Base-by-base conservation (phyloP, 2,888 invertebrate species). In the Drosophila barbarae region DNA sequence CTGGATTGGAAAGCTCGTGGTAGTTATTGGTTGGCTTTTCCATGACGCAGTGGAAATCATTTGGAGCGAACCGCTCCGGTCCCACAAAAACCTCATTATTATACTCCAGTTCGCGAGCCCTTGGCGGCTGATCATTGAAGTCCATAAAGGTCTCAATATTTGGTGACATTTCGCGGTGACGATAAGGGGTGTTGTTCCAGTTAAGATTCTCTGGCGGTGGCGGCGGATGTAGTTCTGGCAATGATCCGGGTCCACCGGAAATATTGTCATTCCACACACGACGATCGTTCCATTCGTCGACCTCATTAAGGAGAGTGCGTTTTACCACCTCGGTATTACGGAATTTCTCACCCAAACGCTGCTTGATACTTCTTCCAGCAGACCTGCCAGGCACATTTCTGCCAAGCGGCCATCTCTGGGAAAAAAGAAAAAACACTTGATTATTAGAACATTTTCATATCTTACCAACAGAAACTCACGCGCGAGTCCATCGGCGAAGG, bases 391-490 rank as follows among this genome's bases (percentile, higher is more conserved):
- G 1, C 8, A 13, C 5, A 12, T 28, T 2, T 21, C 9, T 47
- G 5, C 32, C 32, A 5, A 8, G 12, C 3, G 30, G 1, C 0
- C 21, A 32, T 1, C 12, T 46, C 28, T 46, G 46, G 12, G 5
- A 13, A 5, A 9, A 13, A 12, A 13, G 2, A 9, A 13, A 12
- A 15, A 7, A 5, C 3, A 32, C 32, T 21, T 18, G 5, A 12
- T 46, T 18, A 47, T 13, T 47, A 32, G 9, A 13, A 18, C 3
- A 13, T 13, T 0, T 13, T 13, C 5, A 21, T 5, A 4, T 34
- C 49, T n/a, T 34, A 49, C n/a, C 30, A 0, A 5, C 1, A 8
- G 0, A 49, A 49, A 49, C 55, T 56, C 36, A 56, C 55, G 5
- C 55, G 52, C 36, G 35, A n/a, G 3, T 2, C 15, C 1, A n/a